Evolutionary conservation across 2,113 vertebrate species (phyloP).

Genomic region (Saimiri boliviensis): DNA sequence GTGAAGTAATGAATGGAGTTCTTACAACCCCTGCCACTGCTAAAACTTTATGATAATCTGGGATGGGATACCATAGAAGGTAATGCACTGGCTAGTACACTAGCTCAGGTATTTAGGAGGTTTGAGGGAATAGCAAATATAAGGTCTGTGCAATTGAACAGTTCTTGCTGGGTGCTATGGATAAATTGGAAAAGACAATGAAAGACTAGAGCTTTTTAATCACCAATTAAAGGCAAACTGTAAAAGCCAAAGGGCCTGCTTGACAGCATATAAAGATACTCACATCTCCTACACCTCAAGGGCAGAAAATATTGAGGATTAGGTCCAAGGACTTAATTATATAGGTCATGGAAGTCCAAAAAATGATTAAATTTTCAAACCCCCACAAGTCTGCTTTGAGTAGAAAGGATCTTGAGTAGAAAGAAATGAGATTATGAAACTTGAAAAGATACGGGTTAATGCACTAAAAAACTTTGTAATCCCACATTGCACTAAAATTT

Average conservation of each 20-base stretch:
- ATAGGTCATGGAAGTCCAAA: background rate
- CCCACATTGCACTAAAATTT: background rate
- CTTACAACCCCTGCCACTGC: background rate
- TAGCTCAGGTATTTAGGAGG: background rate
- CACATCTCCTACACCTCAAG: background rate
- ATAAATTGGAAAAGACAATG: conserved; percentile 3
- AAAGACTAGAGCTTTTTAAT: conserved; percentile 46
- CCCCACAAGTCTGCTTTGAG: background rate
- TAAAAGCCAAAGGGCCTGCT: background rate
- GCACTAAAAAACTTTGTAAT: background rate
- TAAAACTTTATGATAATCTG: background rate
- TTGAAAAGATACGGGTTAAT: background rate
- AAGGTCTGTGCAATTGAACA: background rate
- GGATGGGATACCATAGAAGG: background rate
- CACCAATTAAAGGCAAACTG: conserved; percentile 21
- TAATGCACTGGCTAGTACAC: background rate
- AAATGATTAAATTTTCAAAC: conserved; percentile 24
- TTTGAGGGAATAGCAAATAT: background rate
- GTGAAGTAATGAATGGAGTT: background rate
- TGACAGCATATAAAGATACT: background rate
- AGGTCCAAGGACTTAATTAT: background rate
- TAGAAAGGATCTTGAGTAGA: background rate
- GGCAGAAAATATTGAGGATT: background rate
- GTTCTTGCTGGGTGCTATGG: background rate
- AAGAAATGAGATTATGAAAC: background rate